Conservation (phyloP, 2,888 invertebrate genomes). For the Nymphalis c-album region DNA sequence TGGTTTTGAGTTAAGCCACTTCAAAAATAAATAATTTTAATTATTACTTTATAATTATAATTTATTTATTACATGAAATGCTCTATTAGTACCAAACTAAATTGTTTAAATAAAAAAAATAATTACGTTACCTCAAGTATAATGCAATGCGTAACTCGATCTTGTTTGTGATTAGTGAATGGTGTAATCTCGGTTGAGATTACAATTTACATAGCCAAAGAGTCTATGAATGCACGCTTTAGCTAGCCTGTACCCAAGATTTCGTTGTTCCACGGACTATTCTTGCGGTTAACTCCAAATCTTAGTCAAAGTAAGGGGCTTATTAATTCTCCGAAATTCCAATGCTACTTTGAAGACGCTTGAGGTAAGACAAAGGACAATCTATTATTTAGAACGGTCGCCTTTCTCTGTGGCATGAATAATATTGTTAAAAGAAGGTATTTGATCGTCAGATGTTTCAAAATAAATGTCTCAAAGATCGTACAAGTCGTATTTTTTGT, state of each 20-base stretch:
- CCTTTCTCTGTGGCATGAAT: slow-evolving; percentile 55
- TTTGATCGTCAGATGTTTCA: slow-evolving; percentile 18
- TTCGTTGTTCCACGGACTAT: slow-evolving; percentile 40
- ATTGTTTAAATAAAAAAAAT: too few relatives aligned
- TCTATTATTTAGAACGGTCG: slow-evolving; percentile 59
- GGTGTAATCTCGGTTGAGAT: slow-evolving; percentile 15
- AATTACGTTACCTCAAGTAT: too few relatives aligned
- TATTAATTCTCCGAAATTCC: slow-evolving; percentile 67
- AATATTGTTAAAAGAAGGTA: slow-evolving; percentile 43
- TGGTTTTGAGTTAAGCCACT: too few relatives aligned
- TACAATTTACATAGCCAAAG: slow-evolving; percentile 27
- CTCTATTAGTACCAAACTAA: too few relatives aligned
- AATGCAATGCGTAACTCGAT: too few relatives aligned
- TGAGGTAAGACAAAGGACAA: slow-evolving; percentile 56
- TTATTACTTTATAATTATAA: too few relatives aligned
- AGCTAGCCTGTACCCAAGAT: slow-evolving; percentile 29
- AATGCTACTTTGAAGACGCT: slow-evolving; percentile 56
- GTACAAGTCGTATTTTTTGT: too few relatives aligned
- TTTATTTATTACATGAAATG: too few relatives aligned
- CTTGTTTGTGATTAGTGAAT: slow-evolving; percentile 4
- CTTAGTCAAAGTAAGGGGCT: slow-evolving; percentile 57
- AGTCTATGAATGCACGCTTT: slow-evolving; percentile 25
- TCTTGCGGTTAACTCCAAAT: slow-evolving; percentile 60
- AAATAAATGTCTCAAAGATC: slow-evolving; percentile 18
- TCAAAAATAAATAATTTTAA: too few relatives aligned